Percentiles rank a stretch among this genome's conserved stretches.
These are phyloP conservation scores for Platycercus adscitus DNA, from an alignment of 2,113 vertebrate species.

Conservation along the genomic window DNA sequence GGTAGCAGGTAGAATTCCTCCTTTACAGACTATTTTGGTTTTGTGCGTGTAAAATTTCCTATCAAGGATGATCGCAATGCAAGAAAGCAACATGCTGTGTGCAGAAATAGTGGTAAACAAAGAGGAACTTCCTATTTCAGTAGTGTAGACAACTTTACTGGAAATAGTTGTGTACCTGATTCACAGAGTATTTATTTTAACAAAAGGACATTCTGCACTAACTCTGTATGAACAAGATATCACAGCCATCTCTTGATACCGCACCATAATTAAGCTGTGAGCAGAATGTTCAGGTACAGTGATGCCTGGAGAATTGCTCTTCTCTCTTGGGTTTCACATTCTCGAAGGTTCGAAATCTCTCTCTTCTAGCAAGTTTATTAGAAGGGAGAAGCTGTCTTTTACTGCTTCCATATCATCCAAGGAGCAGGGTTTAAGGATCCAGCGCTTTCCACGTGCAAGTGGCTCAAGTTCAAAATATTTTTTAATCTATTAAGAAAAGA, in stretches of 20 bases:
- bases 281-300: slow-evolving; percentile 58
- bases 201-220: slow-evolving; percentile 44
- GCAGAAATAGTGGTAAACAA: slow-evolving; percentile 71
- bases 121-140: slow-evolving; percentile 73
- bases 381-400: slow-evolving; percentile 91
- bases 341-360: slow-evolving; percentile 87
- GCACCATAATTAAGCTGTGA: slow-evolving; percentile 56
- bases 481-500: slow-evolving; percentile 83
- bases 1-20: neutral
- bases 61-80: slow-evolving; percentile 13
- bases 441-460: slow-evolving; percentile 92
- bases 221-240: slow-evolving; percentile 24
- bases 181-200: slow-evolving; percentile 62
- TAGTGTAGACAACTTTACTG: slow-evolving; percentile 73
- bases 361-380: slow-evolving; percentile 93
- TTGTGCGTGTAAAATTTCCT: neutral
- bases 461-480: slow-evolving; percentile 99
- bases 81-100: slow-evolving; percentile 55
- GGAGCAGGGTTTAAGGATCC: slow-evolving; percentile 93
- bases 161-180: slow-evolving; percentile 57
- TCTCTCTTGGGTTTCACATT: slow-evolving; percentile 81
- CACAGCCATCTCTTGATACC: slow-evolving; percentile 41
- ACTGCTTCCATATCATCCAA: slow-evolving; percentile 88
- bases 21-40: neutral
- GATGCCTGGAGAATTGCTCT: neutral